Conservation (phyloP, 2,888 invertebrate genomes). For the Lymantria dispar region DNA sequence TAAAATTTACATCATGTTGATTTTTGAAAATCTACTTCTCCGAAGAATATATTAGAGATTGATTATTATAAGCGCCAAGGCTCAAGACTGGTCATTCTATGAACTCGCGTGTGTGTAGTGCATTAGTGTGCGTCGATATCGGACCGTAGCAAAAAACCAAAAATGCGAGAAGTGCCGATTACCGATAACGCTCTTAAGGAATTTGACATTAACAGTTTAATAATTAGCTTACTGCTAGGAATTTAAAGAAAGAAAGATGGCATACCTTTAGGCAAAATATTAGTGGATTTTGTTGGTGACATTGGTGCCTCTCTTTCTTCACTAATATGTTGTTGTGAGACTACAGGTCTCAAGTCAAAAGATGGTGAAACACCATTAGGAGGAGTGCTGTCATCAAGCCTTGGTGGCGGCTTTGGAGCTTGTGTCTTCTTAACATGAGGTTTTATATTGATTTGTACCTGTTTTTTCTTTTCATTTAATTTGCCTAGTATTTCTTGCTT, state of each 20-base stretch:
- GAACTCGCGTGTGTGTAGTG: too few species aligned
- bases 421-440: slow-evolving; percentile 61
- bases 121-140: too few species aligned
- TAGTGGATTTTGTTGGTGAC: slow-evolving; percentile 54
- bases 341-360: slow-evolving; percentile 71
- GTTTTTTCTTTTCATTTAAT: slow-evolving; percentile 85
- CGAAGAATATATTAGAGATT: too few species aligned
- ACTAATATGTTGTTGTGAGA: slow-evolving; percentile 71
- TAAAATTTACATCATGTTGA: too few species aligned
- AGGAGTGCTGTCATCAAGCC: slow-evolving; percentile 67
- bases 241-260: neutral
- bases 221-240: too few species aligned
- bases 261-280: slow-evolving; percentile 51
- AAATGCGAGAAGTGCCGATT: too few species aligned
- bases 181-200: too few species aligned
- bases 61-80: too few species aligned
- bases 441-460: slow-evolving; percentile 70
- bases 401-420: slow-evolving; percentile 71
- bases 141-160: too few species aligned
- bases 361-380: slow-evolving; percentile 75
- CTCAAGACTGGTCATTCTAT: too few species aligned
- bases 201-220: too few species aligned
- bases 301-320: slow-evolving; percentile 60
- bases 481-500: slow-evolving; percentile 84
- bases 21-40: too few species aligned